These are phyloP conservation scores for Molothrus ater DNA, from an alignment of 2,797 vertebrate genomes.

Conservation along the genomic window DNA sequence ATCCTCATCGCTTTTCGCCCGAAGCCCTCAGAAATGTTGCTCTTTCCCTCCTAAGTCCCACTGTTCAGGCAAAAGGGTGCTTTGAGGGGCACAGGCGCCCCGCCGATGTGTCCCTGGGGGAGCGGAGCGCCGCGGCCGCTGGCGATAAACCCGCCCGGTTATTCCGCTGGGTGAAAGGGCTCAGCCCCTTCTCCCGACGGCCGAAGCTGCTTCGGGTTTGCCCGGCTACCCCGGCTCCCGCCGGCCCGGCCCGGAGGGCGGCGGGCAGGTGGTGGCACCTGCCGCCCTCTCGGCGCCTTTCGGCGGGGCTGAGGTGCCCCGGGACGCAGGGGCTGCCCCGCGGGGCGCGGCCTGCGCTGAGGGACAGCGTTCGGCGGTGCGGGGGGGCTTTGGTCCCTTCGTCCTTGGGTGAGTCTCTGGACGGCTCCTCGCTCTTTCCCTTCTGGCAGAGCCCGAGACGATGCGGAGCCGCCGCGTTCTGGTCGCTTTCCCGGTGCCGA, in stretches of 20 bases:
- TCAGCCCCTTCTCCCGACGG: neutral
- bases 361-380: neutral
- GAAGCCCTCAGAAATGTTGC: neutral
- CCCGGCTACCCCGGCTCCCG: no score
- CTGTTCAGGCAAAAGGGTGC: neutral
- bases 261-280: neutral
- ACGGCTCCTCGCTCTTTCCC: neutral
- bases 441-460: neutral
- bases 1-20: slow-evolving; percentile 65
- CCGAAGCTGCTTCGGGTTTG: neutral
- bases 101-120: neutral
- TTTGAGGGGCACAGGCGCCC: no score
- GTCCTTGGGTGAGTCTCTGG: neutral
- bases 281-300: neutral
- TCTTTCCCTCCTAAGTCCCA: neutral
- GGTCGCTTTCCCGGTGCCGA: neutral
- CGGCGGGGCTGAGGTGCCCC: neutral
- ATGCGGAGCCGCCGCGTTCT: neutral
- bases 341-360: neutral
- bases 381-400: fast-evolving
- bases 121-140: neutral
- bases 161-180: neutral
- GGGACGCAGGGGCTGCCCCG: neutral
- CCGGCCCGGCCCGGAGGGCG: neutral
- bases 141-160: neutral